These are phyloP conservation scores for Dipodomys stephensi DNA, from an alignment of 2,113 vertebrate genomes.

Conservation along the genomic window DNA sequence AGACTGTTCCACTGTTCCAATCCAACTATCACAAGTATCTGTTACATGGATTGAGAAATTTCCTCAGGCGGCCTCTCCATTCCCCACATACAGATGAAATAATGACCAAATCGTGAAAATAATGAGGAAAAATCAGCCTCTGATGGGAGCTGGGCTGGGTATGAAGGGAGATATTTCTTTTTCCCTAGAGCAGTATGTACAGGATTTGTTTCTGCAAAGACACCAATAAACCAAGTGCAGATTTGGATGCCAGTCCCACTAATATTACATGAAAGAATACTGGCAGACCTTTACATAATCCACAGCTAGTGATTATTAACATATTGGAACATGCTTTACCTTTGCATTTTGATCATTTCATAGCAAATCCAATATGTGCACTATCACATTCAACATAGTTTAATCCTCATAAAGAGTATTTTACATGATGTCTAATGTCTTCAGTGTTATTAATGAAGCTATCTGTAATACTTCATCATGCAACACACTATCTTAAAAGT, in stretches of 20 bases:
- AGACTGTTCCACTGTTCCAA: no score
- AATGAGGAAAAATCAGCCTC: no score
- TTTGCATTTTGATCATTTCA: neutral
- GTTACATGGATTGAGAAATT: neutral
- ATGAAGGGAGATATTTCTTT: neutral
- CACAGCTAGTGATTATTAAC: neutral
- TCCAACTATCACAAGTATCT: neutral
- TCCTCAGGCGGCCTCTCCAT: rapidly evolving
- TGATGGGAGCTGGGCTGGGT: rapidly evolving
- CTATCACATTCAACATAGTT: neutral
- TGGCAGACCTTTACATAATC: neutral
- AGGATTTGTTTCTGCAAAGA: neutral
- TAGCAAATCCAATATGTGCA: neutral
- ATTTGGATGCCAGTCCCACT: neutral
- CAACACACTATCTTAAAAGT: neutral
- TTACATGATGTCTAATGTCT: neutral
- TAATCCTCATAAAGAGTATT: neutral
- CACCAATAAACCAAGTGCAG: neutral
- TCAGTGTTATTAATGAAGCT: neutral
- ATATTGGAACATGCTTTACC: neutral
- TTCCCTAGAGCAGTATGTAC: neutral
- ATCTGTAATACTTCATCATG: neutral
- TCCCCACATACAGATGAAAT: neutral
- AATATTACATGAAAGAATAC: neutral
- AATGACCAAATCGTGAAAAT: neutral